Evolutionary conservation across 2,113 vertebrate species (phyloP).

Genomic region (Gobius niger): DNA sequence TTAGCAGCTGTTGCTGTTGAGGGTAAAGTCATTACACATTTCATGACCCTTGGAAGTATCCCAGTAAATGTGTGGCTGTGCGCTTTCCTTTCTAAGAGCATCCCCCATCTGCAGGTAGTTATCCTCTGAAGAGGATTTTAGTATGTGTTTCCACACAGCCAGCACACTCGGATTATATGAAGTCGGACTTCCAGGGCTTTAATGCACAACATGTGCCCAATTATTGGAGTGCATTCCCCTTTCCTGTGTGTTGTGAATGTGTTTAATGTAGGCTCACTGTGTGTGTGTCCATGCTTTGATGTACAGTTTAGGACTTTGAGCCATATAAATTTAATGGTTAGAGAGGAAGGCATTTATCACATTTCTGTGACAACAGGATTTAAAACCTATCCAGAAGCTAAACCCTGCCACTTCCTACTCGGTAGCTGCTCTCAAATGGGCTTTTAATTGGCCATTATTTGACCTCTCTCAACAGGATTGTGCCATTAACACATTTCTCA

Average conservation of each 20-base stretch:
- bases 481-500: conserved; percentile 52
- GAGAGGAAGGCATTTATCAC: conserved; percentile 68
- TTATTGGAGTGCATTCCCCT: conserved; percentile 70
- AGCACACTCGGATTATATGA: conserved; percentile 69
- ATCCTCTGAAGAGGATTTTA: conserved; percentile 61
- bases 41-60: conserved; percentile 55
- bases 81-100: conserved; percentile 46
- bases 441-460: conserved; percentile 67
- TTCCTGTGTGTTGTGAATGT: conserved; percentile 67
- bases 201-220: conserved; percentile 74
- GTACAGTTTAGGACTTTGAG: conserved; percentile 59
- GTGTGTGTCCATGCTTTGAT: conserved; percentile 66
- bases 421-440: conserved; percentile 43
- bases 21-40: conserved; percentile 50
- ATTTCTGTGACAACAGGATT: conserved; percentile 61
- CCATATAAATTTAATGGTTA: conserved; percentile 65
- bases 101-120: conserved; percentile 72
- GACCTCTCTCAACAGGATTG: conserved; percentile 47
- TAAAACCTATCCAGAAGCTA: conserved; percentile 46
- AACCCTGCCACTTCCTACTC: conserved; percentile 41
- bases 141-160: conserved; percentile 47
- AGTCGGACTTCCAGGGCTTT: conserved; percentile 71
- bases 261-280: conserved; percentile 54
- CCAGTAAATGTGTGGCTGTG: conserved; percentile 32
- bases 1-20: conserved; percentile 58